Conservation (phyloP, 2,888 invertebrate genomes). For the Cephus spinipes region DNA sequence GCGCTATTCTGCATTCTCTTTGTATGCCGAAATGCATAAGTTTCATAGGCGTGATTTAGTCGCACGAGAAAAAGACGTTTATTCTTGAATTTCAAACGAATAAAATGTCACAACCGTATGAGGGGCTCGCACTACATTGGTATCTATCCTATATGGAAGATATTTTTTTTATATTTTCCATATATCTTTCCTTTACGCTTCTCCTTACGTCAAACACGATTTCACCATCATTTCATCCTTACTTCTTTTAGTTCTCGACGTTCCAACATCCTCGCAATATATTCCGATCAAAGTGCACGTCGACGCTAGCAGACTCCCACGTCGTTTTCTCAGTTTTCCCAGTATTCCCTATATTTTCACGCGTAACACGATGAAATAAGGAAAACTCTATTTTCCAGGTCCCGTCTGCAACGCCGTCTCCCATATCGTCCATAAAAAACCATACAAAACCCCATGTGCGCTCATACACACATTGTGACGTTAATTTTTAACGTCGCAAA, state of each 20-base stretch:
- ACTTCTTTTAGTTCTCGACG: not conserved
- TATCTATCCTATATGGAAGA: not conserved
- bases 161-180: not conserved
- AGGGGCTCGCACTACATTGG: not conserved
- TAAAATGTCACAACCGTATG: too few species aligned
- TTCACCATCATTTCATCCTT: not conserved
- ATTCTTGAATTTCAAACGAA: too few species aligned
- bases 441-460: not conserved
- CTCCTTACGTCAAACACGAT: not conserved
- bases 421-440: not conserved
- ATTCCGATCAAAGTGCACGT: not conserved
- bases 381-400: not conserved
- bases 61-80: too few species aligned
- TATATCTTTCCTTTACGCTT: not conserved
- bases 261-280: not conserved
- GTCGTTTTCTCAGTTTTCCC: not conserved
- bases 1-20: too few species aligned
- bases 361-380: not conserved
- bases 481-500: too few species aligned
- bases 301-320: not conserved
- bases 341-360: not conserved
- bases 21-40: too few species aligned
- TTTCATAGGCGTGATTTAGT: too few species aligned
- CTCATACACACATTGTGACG: too few species aligned
- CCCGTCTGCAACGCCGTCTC: not conserved